Evolutionary conservation across 2,797 vertebrate species (phyloP), one percentile per base, ranked within the genome.

Genomic region (Halcyon leucocephala): DNA sequence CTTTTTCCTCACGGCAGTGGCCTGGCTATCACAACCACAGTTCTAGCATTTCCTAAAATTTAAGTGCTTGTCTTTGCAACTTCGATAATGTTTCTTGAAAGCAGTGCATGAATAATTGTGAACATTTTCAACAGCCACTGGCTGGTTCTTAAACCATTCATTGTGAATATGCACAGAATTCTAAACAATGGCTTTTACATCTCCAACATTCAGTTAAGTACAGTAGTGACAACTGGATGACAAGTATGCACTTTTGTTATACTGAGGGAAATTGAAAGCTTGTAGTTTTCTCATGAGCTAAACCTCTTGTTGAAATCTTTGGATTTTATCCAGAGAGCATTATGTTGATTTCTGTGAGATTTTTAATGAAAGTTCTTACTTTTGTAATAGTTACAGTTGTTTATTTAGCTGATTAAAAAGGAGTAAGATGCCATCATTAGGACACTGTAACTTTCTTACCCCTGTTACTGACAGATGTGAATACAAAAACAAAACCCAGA

Each of bases 301-400:
- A 94, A 62, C 51, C 21, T 58, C 35, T 31, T 77, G 67, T 39
- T 91, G 66, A 89, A 94, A 82, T 95, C 64, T 62, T 44, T 91
- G 90, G 44, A 82, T 94, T 96, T 93, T 86, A 85, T 64, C 70
- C 71, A 80, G 48, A 76, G 48, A 39, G 19, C 21, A 31, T 78
- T 69, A 8, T 58, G 65, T 85, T 58, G 2, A 1, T 86, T 96
- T 94, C 35, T 54, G 64, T 12, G 49, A 29, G 42, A 48, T 79
- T 85, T 89, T 61, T 73, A 22, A 22, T 72, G 14, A 6, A 79
- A 64, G 24, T 71, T 76, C 33, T 57, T 74, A 28, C 87, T 80
- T 73, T 71, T 82, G 13, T 55, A 57, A 12, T 12, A 35, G 41
- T 67, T 67, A 46, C 2, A 37, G 25, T 74, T 93, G 60, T 65